phyloP scores from a whole-genome alignment of 92 coral and sea anemone genomes.

The Porites rus region DNA sequence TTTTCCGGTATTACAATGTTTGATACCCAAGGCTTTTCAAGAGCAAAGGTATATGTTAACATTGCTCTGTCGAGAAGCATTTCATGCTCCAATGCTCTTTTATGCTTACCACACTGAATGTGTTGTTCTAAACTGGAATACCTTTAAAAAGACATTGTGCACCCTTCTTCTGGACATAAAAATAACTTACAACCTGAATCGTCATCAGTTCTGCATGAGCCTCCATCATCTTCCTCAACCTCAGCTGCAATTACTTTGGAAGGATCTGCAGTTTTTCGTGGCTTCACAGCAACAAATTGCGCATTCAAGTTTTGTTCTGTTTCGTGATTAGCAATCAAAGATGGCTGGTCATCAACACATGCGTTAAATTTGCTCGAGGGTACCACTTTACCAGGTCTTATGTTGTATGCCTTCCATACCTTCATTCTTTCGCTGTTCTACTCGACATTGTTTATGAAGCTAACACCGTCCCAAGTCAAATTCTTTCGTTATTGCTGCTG shows the following conservation, averaged over 20 bases:
- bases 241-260: not conserved
- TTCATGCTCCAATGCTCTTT: slow-evolving; percentile 54
- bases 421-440: slow-evolving; percentile 1
- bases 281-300: not conserved
- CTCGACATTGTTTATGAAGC: slow-evolving; percentile 16
- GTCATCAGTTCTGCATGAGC: not conserved
- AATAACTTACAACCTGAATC: not conserved
- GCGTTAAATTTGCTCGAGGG: slow-evolving; percentile 21
- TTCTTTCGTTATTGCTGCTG: not conserved
- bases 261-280: too few relatives aligned
- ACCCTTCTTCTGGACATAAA: slow-evolving; percentile 80
- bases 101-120: slow-evolving; percentile 67
- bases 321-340: slow-evolving; percentile 1
- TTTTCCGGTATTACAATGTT: slow-evolving; percentile 1
- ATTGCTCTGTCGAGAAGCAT: slow-evolving; percentile 28
- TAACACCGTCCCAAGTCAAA: slow-evolving; percentile 23
- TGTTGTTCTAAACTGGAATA: slow-evolving; percentile 43
- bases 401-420: slow-evolving; percentile 34
- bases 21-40: not conserved
- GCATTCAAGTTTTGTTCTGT: not conserved
- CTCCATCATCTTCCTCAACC: not conserved
- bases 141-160: slow-evolving; percentile 60
- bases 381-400: slow-evolving; percentile 18
- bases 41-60: not conserved
- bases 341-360: slow-evolving; percentile 4